Evolutionary conservation across 2,888 invertebrate species (phyloP).

Genomic region (Pasiphila rectangulata): DNA sequence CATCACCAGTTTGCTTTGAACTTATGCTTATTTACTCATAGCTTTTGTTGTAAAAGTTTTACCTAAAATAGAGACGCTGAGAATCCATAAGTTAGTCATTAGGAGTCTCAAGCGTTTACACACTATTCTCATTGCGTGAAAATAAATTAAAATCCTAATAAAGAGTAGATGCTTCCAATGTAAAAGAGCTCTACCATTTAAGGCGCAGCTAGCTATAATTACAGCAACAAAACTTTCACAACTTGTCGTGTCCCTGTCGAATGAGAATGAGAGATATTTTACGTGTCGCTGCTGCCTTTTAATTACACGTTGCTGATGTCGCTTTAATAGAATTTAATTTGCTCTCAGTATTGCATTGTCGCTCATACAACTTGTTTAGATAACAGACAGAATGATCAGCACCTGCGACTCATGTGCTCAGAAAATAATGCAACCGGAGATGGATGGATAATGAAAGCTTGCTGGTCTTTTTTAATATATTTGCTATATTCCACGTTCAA

Average conservation of each 20-base stretch:
- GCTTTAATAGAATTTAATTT: constrained; percentile 76
- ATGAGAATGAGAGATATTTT: constrained; percentile 74
- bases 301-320: constrained; percentile 66
- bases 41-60: no score
- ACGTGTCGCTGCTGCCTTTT: constrained; percentile 61
- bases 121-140: not conserved
- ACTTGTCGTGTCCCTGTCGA: constrained; percentile 44
- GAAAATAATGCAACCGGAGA: no score
- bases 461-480: no score
- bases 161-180: no score
- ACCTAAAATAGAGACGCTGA: no score
- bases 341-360: constrained; percentile 40
- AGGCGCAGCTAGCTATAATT: constrained; percentile 61
- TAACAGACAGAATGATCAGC: not conserved
- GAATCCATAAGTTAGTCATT: no score
- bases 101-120: no score
- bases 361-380: constrained; percentile 46
- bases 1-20: no score
- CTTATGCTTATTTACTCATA: no score
- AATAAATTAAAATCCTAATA: no score
- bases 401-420: not conserved
- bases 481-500: no score
- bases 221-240: constrained; percentile 68
- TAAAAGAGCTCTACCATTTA: constrained; percentile 38
- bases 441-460: not conserved